Evolutionary conservation across 2,797 vertebrate species (phyloP).

Genomic region (Lates japonicus): DNA sequence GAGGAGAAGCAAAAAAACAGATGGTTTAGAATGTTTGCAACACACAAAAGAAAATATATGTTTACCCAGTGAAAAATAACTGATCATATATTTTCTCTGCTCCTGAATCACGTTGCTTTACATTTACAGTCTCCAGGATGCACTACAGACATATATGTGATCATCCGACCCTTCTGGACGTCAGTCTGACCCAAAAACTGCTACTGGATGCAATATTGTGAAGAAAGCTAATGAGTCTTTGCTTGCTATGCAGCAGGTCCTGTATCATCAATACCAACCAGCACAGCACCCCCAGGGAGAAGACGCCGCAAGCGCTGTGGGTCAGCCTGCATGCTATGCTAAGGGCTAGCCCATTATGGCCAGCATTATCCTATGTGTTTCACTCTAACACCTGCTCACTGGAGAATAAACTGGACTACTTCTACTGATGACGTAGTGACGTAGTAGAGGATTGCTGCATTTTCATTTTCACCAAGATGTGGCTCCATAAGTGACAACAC

Average conservation of each 20-base stretch:
- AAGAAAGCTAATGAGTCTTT: conserved; percentile 3
- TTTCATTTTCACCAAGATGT: not conserved
- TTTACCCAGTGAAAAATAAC: conserved; percentile 2
- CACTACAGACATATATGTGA: not conserved
- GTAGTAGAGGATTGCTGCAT: not conserved
- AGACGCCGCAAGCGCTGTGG: not conserved
- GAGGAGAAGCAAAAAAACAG: not conserved
- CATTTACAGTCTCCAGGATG: not conserved
- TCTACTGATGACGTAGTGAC: not conserved
- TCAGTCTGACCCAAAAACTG: not conserved
- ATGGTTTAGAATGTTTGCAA: conserved; percentile 14
- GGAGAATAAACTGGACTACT: not conserved
- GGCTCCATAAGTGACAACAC: not conserved
- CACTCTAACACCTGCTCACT: not conserved
- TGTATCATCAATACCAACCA: conserved; percentile 13
- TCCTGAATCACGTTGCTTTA: not conserved
- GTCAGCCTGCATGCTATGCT: not conserved
- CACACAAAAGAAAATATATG: not conserved
- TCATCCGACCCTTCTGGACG: not conserved
- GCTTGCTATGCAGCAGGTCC: not conserved
- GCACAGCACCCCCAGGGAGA: not conserved
- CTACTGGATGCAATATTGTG: not conserved
- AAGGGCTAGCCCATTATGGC: not conserved
- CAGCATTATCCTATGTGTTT: not conserved
- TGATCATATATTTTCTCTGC: not conserved